Conservation (phyloP, 1,140 invertebrate genomes). For the Saccostrea cuccullata region DNA sequence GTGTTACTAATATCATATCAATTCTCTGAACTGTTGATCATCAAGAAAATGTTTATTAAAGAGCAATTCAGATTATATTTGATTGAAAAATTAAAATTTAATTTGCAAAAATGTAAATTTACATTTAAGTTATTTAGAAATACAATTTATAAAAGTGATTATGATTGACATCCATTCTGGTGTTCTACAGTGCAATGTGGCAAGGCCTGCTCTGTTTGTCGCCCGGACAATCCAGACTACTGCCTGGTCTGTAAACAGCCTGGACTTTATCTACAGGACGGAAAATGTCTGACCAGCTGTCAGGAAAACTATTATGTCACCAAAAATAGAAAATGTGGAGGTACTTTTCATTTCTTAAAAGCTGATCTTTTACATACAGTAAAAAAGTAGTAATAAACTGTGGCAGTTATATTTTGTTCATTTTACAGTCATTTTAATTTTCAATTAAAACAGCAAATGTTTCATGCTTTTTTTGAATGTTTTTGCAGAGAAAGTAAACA, state of each 20-base stretch:
- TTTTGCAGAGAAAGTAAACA: neutral
- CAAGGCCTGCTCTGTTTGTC: slow-evolving; percentile 57
- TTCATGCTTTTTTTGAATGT: neutral
- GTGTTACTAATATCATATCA: no score
- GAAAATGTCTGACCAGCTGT: slow-evolving; percentile 63
- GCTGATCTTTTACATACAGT: no score
- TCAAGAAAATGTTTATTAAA: neutral
- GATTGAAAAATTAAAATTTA: neutral
- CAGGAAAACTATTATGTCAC: slow-evolving; percentile 57
- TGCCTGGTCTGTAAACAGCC: slow-evolving; percentile 59
- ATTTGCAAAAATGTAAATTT: neutral
- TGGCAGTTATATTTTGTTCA: neutral
- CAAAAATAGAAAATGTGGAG: slow-evolving; percentile 59
- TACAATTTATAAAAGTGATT: neutral
- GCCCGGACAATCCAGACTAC: slow-evolving; percentile 48
- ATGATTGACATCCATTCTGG: neutral
- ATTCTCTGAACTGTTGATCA: no score
- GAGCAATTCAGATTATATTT: neutral
- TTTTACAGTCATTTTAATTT: neutral
- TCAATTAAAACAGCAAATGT: neutral
- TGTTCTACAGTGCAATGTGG: slow-evolving; percentile 60
- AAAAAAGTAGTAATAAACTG: neutral
- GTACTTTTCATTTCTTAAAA: slow-evolving; percentile 45
- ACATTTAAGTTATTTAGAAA: no score
- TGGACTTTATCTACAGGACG: slow-evolving; percentile 56